A percentile compares a stretch with the other conserved stretches of the same genome.
phyloP scores from a whole-genome alignment of 2,113 vertebrate species.

The Otus sunia region DNA sequence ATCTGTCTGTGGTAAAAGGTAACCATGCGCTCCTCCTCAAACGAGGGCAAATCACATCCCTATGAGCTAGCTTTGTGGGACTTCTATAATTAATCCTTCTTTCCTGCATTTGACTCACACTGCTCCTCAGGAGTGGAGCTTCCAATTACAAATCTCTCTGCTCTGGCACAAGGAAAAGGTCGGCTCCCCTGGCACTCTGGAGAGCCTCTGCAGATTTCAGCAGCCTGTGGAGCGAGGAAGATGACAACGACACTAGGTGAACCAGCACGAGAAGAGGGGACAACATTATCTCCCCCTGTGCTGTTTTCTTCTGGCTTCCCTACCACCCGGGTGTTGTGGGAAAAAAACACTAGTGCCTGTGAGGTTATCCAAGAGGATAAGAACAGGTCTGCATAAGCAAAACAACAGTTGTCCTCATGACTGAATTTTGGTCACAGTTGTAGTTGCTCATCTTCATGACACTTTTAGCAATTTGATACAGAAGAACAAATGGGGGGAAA shows the following conservation, averaged over 20 bases:
- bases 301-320: neutral
- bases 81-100: slow-evolving; percentile 30
- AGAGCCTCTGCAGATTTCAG: neutral
- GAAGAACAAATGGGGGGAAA: neutral
- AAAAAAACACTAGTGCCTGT: neutral
- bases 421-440: neutral
- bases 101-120: neutral
- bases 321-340: neutral
- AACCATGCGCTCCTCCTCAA: neutral
- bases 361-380: neutral
- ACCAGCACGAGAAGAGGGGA: neutral
- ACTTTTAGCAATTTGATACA: neutral
- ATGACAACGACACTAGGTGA: neutral
- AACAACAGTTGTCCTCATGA: neutral
- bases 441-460: neutral
- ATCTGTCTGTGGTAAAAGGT: neutral
- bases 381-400: neutral
- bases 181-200: neutral
- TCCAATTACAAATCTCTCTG: slow-evolving; percentile 38
- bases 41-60: slow-evolving; percentile 10
- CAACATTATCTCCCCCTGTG: neutral
- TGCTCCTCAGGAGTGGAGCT: slow-evolving; percentile 31
- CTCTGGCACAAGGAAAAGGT: slow-evolving; percentile 28
- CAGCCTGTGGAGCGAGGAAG: slow-evolving; percentile 1
- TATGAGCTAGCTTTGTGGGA: neutral